Conservation (phyloP, 1,140 invertebrate genomes). For the Papilio machaon region DNA sequence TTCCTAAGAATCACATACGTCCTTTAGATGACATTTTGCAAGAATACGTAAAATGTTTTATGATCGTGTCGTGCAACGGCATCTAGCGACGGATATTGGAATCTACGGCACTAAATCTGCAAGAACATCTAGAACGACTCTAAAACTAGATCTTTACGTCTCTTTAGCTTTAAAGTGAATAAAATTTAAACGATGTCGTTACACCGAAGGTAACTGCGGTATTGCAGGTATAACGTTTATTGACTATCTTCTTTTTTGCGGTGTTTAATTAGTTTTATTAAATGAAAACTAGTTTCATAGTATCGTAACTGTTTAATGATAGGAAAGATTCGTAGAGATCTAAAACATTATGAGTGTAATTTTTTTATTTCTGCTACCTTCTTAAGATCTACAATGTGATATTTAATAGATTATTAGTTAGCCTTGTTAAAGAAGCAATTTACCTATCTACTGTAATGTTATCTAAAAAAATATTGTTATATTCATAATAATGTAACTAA, state of each 20-base stretch:
- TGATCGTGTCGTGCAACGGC: constrained; percentile 52
- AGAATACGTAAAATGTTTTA: constrained; percentile 53
- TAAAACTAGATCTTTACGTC: constrained; percentile 59
- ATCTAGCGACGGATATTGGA: constrained; percentile 63
- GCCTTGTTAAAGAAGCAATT: too few species aligned
- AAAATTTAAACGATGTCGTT: constrained; percentile 70
- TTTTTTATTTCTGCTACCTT: too few species aligned
- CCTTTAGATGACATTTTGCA: neutral
- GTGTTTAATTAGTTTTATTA: constrained; percentile 9
- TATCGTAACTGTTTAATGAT: neutral
- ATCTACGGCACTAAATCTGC: constrained; percentile 49
- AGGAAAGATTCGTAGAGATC: neutral
- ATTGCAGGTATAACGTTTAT: constrained; percentile 46
- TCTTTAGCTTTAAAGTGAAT: constrained; percentile 61
- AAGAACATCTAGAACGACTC: constrained; percentile 45
- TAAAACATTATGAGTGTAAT: too few species aligned
- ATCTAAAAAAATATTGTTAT: too few species aligned
- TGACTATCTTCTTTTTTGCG: neutral
- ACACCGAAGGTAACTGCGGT: constrained; percentile 53
- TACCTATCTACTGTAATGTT: too few species aligned
- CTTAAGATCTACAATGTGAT: too few species aligned
- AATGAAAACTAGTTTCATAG: constrained; percentile 4
- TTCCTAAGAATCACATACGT: neutral
- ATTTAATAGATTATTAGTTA: too few species aligned
- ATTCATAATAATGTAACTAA: neutral